Evolutionary conservation across 1,140 invertebrate genomes (phyloP).

Genomic region (Nilaparvata lugens): DNA sequence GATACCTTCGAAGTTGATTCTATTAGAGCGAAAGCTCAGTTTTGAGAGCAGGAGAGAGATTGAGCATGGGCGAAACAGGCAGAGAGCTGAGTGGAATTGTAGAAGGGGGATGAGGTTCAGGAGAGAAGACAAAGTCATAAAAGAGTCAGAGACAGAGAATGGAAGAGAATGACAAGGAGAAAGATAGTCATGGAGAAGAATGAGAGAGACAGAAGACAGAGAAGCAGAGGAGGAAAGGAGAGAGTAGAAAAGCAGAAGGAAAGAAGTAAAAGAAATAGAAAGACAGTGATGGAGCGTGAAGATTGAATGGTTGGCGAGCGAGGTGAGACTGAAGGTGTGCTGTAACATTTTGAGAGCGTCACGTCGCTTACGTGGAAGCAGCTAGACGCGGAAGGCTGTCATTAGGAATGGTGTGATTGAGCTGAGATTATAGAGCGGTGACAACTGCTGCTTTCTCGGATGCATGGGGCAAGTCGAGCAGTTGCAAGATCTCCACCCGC

Average conservation of each 20-base stretch:
- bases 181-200: background rate
- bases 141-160: background rate
- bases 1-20: no score
- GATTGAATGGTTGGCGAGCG: background rate
- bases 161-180: background rate
- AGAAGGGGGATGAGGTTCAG: no score
- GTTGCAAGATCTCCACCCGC: no score
- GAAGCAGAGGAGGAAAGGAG: background rate
- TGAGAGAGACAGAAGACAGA: background rate
- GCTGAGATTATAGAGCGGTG: constrained; percentile 3
- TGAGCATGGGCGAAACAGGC: no score
- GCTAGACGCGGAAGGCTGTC: background rate
- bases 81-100: no score
- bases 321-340: background rate
- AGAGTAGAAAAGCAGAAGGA: background rate
- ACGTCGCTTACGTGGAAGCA: background rate
- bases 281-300: background rate
- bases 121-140: no score
- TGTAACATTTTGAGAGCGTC: background rate
- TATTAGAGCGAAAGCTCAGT: no score
- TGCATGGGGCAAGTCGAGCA: no score
- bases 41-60: no score
- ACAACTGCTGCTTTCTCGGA: background rate
- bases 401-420: constrained; percentile 1
- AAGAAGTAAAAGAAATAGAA: no score